These are phyloP conservation scores for Pteruthius melanotis DNA, from an alignment of 2,113 vertebrate genomes.

Conservation along the genomic window DNA sequence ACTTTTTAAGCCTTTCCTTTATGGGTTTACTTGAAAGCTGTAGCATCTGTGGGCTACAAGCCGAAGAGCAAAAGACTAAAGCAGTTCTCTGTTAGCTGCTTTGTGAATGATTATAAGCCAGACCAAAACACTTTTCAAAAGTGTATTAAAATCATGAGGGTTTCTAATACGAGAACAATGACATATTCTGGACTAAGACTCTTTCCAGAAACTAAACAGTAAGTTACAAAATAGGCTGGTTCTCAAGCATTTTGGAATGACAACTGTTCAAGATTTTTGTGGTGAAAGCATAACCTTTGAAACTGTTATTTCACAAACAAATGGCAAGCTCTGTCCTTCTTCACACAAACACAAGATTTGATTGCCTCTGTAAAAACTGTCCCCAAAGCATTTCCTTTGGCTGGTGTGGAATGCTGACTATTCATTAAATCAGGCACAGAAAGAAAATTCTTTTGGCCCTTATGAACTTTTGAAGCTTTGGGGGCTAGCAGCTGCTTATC, in stretches of 20 bases:
- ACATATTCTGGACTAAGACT: neutral
- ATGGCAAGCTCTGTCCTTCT: conserved; percentile 11
- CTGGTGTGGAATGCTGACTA: conserved; percentile 74
- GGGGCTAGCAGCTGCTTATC: conserved; percentile 77
- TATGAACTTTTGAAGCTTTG: conserved; percentile 65
- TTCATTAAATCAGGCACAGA: conserved; percentile 53
- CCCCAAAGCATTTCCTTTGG: conserved; percentile 72
- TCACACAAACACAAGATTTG: conserved; percentile 40
- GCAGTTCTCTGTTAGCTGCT: neutral
- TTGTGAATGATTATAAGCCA: neutral
- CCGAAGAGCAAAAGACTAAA: neutral
- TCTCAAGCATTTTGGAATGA: neutral
- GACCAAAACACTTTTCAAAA: neutral
- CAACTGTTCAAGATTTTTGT: conserved; percentile 29
- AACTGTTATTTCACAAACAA: conserved; percentile 46
- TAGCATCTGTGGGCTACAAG: neutral
- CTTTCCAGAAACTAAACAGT: neutral
- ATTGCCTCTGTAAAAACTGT: conserved; percentile 66
- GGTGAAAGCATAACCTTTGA: conserved; percentile 23
- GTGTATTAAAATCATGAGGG: neutral
- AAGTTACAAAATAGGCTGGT: neutral
- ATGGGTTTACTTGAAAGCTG: neutral
- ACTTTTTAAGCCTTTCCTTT: neutral
- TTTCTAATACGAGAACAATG: neutral
- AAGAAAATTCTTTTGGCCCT: conserved; percentile 37